Evolutionary conservation across 2,888 invertebrate species (phyloP), one percentile per base, ranked within the genome.

Genomic region (Stenurella melanura): DNA sequence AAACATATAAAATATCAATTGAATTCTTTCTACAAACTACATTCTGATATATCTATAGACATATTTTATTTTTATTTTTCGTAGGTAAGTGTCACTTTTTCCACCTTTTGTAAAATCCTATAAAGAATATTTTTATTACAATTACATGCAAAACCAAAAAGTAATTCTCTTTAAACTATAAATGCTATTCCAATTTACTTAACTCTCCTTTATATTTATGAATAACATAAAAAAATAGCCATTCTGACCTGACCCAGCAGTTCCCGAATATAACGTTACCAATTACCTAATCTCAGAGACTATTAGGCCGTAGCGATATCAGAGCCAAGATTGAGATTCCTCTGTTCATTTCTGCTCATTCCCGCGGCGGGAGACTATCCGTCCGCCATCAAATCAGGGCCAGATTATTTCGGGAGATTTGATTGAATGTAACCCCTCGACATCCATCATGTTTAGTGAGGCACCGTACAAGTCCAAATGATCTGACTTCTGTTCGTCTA

Each of bases 371-470:
- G 70, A 70, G 71, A 61, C 81, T 82, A 80, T 82, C 83, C 81
- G 79, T 79, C 80, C 82, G 82, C 83, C 84, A 84, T 85, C 84
- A 84, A 86, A 85, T 86, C 85, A 83, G 81, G 80, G 77, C 80
- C 71, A 85, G 86, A 85, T 85, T 86, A 85, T 85, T 85, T 86
- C 84, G 81, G 83, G 83, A 85, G 84, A 85, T 86, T 86, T 86
- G 86, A 86, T 86, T 85, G 86, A 86, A 86, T 86, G 85, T 83
- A 83, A 83, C 85, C 86, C 85, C 84, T 82, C 82, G 84, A 81
- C 86, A 86, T 86, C 86, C 85, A 85, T 86, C 86, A 86, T 86
- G 86, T 86, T 86, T 85, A 85, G 85, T 82, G 83, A 84, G 84
- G 83, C 83, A 82, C 85, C 83, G 84, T 83, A 85, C 84, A 83